Percentiles rank a stretch among this genome's conserved stretches.
Evolutionary conservation across 2,797 vertebrate genomes (phyloP).

Genomic region (Sebastes taczanowskii): DNA sequence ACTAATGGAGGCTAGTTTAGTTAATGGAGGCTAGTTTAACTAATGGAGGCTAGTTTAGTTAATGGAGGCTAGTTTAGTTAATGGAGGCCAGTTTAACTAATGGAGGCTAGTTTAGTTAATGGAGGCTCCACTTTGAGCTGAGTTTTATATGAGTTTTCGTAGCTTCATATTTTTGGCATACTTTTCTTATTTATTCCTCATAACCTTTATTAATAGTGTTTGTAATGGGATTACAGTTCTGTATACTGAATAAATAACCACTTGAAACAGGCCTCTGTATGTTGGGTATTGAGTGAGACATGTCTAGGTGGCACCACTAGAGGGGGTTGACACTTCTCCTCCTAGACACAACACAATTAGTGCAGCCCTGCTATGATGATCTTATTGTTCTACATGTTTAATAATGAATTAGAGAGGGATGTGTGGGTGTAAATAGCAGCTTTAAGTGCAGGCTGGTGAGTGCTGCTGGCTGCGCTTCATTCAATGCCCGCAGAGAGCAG

Average conservation of each 20-base stretch:
- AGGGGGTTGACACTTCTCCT: not conserved
- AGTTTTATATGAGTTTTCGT: not conserved
- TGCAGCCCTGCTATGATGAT: not conserved
- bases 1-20: no score
- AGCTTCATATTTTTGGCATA: no score
- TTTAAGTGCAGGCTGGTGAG: not conserved
- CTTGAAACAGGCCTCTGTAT: not conserved
- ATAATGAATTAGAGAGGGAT: rapidly evolving
- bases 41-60: no score
- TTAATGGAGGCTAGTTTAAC: no score
- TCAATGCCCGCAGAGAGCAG: constrained; percentile 15
- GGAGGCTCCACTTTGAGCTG: not conserved
- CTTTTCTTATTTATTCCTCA: not conserved
- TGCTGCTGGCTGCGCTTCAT: constrained; percentile 8
- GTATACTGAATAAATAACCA: not conserved
- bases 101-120: no score
- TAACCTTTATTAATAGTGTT: not conserved
- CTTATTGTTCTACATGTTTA: not conserved
- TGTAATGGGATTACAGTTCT: not conserved
- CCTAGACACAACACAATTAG: not conserved
- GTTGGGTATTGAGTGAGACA: not conserved
- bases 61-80: no score
- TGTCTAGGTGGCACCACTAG: not conserved
- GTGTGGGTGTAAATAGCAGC: not conserved
- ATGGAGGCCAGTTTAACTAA: no score